A percentile compares a stretch with the other conserved stretches of the same genome.
These are phyloP conservation scores for Psophia crepitans DNA, from an alignment of 2,113 vertebrate species.

Conservation along the genomic window DNA sequence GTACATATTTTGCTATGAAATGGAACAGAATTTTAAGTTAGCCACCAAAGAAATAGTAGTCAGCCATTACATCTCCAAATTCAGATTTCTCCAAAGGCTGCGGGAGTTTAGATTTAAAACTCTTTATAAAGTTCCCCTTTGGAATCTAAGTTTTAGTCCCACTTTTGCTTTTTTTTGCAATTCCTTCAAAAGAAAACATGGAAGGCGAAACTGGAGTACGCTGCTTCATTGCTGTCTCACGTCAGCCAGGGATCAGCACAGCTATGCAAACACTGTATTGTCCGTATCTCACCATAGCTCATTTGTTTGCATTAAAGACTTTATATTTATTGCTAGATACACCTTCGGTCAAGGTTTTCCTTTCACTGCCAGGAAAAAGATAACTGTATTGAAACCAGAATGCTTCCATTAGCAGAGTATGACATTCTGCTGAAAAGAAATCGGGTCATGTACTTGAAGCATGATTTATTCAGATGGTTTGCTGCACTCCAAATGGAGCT, in stretches of 20 bases:
- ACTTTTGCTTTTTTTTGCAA: neutral
- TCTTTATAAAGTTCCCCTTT: neutral
- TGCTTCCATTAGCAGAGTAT: neutral
- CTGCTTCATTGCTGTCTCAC: constrained; percentile 30
- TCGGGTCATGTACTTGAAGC: neutral
- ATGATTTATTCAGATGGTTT: constrained; percentile 31
- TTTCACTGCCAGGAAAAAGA: constrained; percentile 9
- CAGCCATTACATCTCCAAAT: neutral
- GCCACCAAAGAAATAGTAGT: neutral
- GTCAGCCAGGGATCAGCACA: neutral
- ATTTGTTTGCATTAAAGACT: neutral
- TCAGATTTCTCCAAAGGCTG: neutral
- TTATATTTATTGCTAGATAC: neutral
- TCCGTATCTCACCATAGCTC: neutral
- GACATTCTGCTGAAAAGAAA: constrained; percentile 20
- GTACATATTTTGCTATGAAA: neutral
- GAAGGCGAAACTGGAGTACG: neutral
- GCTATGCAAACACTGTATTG: neutral
- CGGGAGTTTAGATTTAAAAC: neutral
- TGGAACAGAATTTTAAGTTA: neutral
- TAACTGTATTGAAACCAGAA: neutral
- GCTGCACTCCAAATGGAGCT: neutral
- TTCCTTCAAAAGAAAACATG: constrained; percentile 10
- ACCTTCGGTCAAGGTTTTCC: neutral
- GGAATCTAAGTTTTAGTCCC: neutral